Percentiles rank a stretch among this genome's conserved stretches.
These are phyloP conservation scores for Lasiurus cinereus DNA, from an alignment of 2,113 vertebrate genomes.

Conservation along the genomic window DNA sequence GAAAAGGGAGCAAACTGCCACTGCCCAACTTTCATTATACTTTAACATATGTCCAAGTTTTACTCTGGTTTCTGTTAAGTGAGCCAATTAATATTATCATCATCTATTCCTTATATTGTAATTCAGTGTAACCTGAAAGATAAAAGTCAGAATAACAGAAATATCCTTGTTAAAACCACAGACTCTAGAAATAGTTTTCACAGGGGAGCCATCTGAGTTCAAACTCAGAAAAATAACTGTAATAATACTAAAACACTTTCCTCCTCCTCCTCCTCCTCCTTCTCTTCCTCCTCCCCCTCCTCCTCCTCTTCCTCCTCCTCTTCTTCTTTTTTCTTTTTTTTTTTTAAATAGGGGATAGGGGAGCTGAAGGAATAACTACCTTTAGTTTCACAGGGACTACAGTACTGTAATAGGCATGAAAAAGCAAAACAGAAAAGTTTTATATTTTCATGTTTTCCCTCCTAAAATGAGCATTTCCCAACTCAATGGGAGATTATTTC, in stretches of 20 bases:
- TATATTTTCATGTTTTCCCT: neutral
- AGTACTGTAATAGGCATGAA: neutral
- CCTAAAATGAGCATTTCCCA: slow-evolving; percentile 13
- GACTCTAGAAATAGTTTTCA: slow-evolving; percentile 72
- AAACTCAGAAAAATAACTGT: slow-evolving; percentile 58
- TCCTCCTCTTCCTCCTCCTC: no score
- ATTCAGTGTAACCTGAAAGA: slow-evolving; percentile 47
- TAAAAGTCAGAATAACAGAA: slow-evolving; percentile 68
- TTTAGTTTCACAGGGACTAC: neutral
- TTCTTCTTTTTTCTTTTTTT: no score
- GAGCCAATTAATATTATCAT: neutral
- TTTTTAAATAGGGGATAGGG: no score
- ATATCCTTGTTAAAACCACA: slow-evolving; percentile 68
- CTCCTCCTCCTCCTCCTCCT: neutral
- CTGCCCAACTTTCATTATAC: neutral
- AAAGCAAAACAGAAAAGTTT: neutral
- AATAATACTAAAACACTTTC: slow-evolving; percentile 53
- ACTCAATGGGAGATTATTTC: slow-evolving; percentile 8
- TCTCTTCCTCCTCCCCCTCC: neutral
- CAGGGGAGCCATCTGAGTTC: slow-evolving; percentile 57
- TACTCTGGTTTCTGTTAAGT: slow-evolving; percentile 8
- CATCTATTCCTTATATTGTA: slow-evolving; percentile 45
- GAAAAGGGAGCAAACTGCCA: neutral
- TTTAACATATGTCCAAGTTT: neutral
- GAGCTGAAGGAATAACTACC: slow-evolving; percentile 8